Base-by-base conservation (phyloP, 2,888 invertebrate genomes). In the Dryobota labecula region DNA sequence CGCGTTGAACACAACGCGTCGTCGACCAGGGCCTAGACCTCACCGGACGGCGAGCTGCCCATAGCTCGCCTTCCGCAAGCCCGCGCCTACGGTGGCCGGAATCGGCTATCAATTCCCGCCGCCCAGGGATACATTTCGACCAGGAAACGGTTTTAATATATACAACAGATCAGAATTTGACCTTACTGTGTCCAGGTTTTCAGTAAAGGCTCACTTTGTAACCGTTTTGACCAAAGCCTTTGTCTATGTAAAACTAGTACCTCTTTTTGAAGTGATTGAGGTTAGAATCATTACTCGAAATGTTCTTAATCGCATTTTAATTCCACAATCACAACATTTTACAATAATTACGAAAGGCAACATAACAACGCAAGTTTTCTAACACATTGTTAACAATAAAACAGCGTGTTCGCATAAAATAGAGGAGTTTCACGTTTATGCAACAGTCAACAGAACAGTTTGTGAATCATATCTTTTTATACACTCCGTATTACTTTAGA, bases 381-480 rank as follows among this genome's bases (percentile, higher is more conserved):
- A 73, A 80, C 68, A 64, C 58, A 74, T 72, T 63, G 72, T 70
- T 56, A 63, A 82, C 82, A 74, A 73, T 76, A 61, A 72, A 73
- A 76, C 66, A 38, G 76, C 66, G 65, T 56, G 72, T 43, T 72
- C 62, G 45, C 72, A 73, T 63, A 72, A 80, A 85, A 84, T 73
- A 74, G 70, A 81, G 75, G 64, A 83, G 80, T 79, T 84, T 73
- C 79, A 78, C 79, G 73, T 79, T 87, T 84, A 82, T 77, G 84
- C 76, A 85, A 86, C 60, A 57, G 58, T 67, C 77, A 84, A 86
- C 65, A 61, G 53, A 58, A 70, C 49, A 53, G 56, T 75, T 75
- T 38, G 68, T 84, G 86, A 85, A 79, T 81, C 86, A 86, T 73
- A 66, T 63, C 71, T 76, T 78, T 73, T 82, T 82, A 82, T 78